Evolutionary conservation across 2,797 vertebrate species (phyloP).

Genomic region (Crenuchus spilurus): DNA sequence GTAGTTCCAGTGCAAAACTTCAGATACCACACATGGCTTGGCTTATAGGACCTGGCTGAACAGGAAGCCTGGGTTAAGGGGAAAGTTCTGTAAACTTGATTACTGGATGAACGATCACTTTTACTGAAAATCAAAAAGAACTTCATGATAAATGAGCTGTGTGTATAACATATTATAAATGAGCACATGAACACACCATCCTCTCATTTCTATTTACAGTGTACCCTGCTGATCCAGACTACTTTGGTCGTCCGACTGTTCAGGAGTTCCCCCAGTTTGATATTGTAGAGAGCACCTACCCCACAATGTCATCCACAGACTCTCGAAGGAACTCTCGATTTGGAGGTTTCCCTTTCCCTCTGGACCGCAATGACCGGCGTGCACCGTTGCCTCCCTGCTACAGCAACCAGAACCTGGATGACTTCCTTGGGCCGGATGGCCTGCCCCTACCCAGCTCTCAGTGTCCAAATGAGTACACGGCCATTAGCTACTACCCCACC

Average conservation of each 20-base stretch:
- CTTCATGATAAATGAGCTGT: too few species aligned
- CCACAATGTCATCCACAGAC: conserved; percentile 69
- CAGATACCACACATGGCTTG: background rate
- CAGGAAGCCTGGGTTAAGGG: background rate
- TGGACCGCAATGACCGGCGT: conserved; percentile 88
- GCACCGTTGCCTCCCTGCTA: conserved; percentile 93
- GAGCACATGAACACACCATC: background rate
- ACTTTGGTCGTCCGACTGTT: conserved; percentile 75
- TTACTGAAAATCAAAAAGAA: background rate
- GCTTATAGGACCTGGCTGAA: too few species aligned
- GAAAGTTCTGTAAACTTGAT: background rate
- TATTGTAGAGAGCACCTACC: conserved; percentile 80
- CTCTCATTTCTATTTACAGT: conserved; percentile 64
- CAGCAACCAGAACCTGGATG: conserved; percentile 94
- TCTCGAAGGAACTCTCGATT: conserved; percentile 83
- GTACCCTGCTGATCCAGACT: conserved; percentile 81
- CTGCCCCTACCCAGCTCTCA: conserved; percentile 78
- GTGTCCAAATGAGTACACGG: conserved; percentile 93
- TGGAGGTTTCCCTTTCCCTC: conserved; percentile 92
- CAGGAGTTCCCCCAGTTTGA: conserved; percentile 90
- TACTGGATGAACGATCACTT: background rate
- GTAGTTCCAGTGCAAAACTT: background rate
- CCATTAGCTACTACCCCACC: conserved; percentile 93
- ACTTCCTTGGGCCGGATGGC: conserved; percentile 84
- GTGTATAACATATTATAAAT: background rate